phyloP scores from a whole-genome alignment of 2,888 invertebrate genomes.

The Phania funesta region DNA sequence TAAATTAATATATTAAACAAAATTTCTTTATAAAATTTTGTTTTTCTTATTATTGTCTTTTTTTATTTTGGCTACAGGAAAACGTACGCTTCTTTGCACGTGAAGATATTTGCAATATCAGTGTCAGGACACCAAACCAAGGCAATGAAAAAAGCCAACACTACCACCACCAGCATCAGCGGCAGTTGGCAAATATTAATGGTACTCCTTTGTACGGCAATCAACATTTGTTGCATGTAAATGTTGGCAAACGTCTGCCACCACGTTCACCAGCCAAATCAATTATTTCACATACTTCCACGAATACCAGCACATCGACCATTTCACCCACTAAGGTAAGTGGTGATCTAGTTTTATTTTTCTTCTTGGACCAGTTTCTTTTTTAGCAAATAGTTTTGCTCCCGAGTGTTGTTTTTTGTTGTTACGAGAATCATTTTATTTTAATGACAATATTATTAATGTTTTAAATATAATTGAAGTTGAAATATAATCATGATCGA shows the following conservation, averaged over 20 bases:
- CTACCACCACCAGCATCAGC: slow-evolving; percentile 39
- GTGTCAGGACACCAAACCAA: slow-evolving; percentile 70
- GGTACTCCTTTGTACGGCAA: slow-evolving; percentile 36
- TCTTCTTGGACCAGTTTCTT: not conserved
- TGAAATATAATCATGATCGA: slow-evolving; percentile 59
- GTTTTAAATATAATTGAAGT: slow-evolving; percentile 49
- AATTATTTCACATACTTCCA: slow-evolving; percentile 72
- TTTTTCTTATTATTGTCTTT: not conserved
- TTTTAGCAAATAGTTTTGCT: slow-evolving; percentile 13
- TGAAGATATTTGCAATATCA: slow-evolving; percentile 75
- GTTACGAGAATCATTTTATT: slow-evolving; percentile 3
- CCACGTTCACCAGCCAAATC: slow-evolving; percentile 76
- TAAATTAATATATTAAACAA: slow-evolving; percentile 55
- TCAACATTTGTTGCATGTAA: slow-evolving; percentile 61
- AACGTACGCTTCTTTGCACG: slow-evolving; percentile 73
- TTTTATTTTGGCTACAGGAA: slow-evolving; percentile 44
- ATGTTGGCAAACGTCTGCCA: slow-evolving; percentile 72
- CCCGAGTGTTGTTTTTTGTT: not conserved
- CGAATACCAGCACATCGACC: slow-evolving; percentile 73
- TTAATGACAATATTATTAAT: slow-evolving; percentile 43
- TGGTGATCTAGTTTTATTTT: slow-evolving; percentile 37
- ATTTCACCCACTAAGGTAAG: slow-evolving; percentile 73
- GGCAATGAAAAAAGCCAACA: slow-evolving; percentile 58
- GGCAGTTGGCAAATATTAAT: slow-evolving; percentile 45
- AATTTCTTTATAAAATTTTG: slow-evolving; percentile 26